phyloP scores from a whole-genome alignment of 1,140 invertebrate species.

The Cotesia typhae region DNA sequence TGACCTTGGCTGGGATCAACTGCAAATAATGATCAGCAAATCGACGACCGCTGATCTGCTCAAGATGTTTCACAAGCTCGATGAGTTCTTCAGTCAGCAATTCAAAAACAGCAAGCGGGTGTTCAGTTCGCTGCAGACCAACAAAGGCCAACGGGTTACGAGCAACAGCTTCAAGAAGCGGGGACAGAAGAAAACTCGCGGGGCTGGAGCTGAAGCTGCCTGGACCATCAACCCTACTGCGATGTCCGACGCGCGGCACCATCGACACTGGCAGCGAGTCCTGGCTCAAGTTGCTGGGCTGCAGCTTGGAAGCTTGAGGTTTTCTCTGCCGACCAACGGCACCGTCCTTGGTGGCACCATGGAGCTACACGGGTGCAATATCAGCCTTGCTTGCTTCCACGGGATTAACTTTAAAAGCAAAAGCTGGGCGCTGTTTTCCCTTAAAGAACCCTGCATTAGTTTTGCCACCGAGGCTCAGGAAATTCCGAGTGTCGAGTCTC shows the following conservation, averaged over 20 bases:
- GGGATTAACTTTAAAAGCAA: conserved; percentile 97
- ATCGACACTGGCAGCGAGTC: conserved; percentile 91
- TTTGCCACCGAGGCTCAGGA: conserved; percentile 95
- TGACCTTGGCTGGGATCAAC: conserved; percentile 91
- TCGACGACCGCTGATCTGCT: conserved; percentile 95
- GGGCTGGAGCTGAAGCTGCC: conserved; percentile 48
- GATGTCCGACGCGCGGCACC: conserved; percentile 77
- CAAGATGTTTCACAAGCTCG: conserved; percentile 95
- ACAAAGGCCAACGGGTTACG: conserved; percentile 59
- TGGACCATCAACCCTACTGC: conserved; percentile 60
- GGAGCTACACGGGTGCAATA: conserved; percentile 88
- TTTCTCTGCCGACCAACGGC: conserved; percentile 67
- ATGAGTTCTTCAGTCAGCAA: conserved; percentile 96
- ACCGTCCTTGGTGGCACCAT: conserved; percentile 93
- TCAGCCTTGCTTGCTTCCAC: conserved; percentile 96
- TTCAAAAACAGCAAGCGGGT: conserved; percentile 93
- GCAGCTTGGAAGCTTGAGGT: conserved; percentile 76
- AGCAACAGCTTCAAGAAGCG: conserved; percentile 66
- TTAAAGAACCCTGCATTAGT: conserved; percentile 93
- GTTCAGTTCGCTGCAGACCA: conserved; percentile 79
- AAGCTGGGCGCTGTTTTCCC: conserved; percentile 94
- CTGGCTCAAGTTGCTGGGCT: conserved; percentile 77
- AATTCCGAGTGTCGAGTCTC: conserved; percentile 72
- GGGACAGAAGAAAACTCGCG: conserved; percentile 57
- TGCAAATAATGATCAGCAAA: conserved; percentile 95